Conservation (phyloP, 2,797 vertebrate species). For the Microctenopoma lineatum region DNA sequence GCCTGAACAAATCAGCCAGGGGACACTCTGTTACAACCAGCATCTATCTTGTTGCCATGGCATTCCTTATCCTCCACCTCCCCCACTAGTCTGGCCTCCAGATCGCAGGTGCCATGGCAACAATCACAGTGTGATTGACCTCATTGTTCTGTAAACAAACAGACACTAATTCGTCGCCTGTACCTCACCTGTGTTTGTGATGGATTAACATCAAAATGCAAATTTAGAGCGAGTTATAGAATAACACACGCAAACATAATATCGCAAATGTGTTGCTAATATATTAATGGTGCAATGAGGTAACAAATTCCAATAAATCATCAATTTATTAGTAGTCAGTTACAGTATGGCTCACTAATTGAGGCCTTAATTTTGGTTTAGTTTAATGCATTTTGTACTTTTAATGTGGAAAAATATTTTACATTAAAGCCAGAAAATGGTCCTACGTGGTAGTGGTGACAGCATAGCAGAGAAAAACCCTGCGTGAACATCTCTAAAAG, state of each 20-base stretch:
- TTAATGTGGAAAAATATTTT: too few relatives aligned
- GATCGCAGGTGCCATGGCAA: slow-evolving; percentile 75
- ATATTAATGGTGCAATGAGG: slow-evolving; percentile 2
- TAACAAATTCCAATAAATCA: not conserved
- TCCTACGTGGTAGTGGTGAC: too few relatives aligned
- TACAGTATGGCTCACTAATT: not conserved
- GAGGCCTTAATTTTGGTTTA: not conserved
- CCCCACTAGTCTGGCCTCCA: slow-evolving; percentile 35
- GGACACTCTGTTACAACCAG: slow-evolving; percentile 39
- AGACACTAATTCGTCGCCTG: slow-evolving; percentile 14
- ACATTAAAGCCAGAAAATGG: too few relatives aligned
- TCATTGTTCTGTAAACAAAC: slow-evolving; percentile 51
- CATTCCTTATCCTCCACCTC: slow-evolving; percentile 32
- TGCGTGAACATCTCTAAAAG: too few relatives aligned
- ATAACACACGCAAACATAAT: not conserved
- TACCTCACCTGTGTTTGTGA: not conserved
- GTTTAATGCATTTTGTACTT: too few relatives aligned
- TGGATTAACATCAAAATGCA: slow-evolving; percentile 3
- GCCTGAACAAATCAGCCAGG: slow-evolving; percentile 42
- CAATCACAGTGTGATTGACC: slow-evolving; percentile 69
- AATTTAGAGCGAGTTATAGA: not conserved
- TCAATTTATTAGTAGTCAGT: not conserved
- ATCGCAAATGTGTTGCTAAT: not conserved
- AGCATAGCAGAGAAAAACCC: too few relatives aligned
- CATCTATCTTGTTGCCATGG: slow-evolving; percentile 76